phyloP scores from a whole-genome alignment of 2,113 vertebrate genomes.

The Coreoperca whiteheadi region DNA sequence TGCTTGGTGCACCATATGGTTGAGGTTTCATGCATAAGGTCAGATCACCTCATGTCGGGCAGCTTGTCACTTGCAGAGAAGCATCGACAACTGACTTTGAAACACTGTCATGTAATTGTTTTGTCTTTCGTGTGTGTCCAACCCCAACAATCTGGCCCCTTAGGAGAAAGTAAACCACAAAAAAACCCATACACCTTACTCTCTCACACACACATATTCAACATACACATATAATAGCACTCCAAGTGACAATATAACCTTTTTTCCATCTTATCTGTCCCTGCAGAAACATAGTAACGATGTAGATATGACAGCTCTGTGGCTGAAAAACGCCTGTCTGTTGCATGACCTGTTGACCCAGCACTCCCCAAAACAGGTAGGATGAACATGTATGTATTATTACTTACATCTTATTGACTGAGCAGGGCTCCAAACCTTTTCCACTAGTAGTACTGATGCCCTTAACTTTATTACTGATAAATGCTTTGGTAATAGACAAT shows the following conservation, averaged over 20 bases:
- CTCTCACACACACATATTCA: neutral
- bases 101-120: conserved; percentile 14
- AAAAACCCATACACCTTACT: neutral
- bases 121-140: conserved; percentile 14
- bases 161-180: conserved; percentile 11
- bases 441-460: too few relatives aligned
- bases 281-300: conserved; percentile 82
- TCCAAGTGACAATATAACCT: neutral
- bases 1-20: conserved; percentile 23
- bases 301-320: conserved; percentile 78
- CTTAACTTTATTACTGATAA: too few relatives aligned
- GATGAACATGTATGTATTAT: neutral
- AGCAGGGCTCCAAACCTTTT: too few relatives aligned
- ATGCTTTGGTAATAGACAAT: too few relatives aligned
- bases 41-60: conserved; percentile 35
- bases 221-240: neutral
- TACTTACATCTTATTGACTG: neutral
- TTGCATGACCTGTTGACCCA: conserved; percentile 85
- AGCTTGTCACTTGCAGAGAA: conserved; percentile 5
- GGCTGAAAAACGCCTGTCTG: conserved; percentile 84
- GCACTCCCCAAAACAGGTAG: conserved; percentile 76
- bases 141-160: neutral
- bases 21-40: conserved; percentile 31
- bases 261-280: neutral
- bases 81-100: conserved; percentile 37